Conservation (phyloP, 2,113 vertebrate genomes). For the Hystrix cristata region DNA sequence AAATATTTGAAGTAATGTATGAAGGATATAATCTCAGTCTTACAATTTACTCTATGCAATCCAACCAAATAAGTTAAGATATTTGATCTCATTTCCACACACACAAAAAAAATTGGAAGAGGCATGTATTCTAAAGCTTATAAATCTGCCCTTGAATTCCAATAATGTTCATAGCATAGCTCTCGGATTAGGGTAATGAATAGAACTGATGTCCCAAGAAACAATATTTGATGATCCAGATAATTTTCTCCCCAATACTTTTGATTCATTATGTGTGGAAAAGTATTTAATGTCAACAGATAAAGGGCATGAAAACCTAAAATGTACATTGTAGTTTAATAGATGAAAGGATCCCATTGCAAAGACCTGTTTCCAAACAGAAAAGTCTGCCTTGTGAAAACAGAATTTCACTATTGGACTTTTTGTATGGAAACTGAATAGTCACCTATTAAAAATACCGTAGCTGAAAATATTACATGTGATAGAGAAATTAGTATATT, state of each 20-base stretch:
- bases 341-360: neutral
- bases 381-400: neutral
- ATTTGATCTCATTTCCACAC: neutral
- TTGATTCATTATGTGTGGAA: neutral
- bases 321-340: neutral
- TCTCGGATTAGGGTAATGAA: neutral
- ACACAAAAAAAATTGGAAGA: neutral
- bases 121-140: neutral
- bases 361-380: neutral
- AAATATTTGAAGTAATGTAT: neutral
- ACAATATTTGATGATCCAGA: neutral
- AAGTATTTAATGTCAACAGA: neutral
- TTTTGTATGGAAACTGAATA: neutral
- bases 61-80: neutral
- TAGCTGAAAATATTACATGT: neutral
- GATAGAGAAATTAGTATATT: neutral
- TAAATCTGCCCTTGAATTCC: neutral
- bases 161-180: neutral
- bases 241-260: neutral
- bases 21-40: neutral
- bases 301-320: neutral
- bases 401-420: neutral
- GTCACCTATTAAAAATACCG: neutral
- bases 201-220: neutral
- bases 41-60: neutral